These are phyloP conservation scores for Pentamera pediparva DNA, from an alignment of 53 echinoderm and acorn worm genomes.

Conservation along the genomic window DNA sequence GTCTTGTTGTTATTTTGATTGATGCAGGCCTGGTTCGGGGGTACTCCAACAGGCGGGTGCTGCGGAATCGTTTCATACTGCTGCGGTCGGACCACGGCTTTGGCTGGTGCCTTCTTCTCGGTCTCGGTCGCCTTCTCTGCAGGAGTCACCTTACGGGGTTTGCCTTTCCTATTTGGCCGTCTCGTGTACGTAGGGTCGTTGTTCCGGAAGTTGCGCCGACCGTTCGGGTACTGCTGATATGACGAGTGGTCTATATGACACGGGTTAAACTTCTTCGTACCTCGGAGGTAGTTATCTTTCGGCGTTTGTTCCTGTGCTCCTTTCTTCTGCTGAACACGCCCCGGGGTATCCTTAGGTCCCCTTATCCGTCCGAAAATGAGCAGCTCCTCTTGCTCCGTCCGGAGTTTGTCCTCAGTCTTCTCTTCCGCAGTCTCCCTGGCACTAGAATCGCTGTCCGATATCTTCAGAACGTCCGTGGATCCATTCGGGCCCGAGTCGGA, in stretches of 20 bases:
- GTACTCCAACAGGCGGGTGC: no score
- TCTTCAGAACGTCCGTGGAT: not conserved
- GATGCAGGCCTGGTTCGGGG: no score
- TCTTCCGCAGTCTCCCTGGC: not conserved
- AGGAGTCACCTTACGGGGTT: not conserved
- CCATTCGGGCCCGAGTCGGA: not conserved
- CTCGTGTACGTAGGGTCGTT: not conserved
- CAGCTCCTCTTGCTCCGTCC: conserved; percentile 1
- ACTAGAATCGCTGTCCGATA: not conserved
- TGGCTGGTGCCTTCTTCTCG: not conserved
- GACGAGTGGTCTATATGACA: not conserved
- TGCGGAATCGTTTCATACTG: no score
- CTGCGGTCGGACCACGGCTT: not conserved
- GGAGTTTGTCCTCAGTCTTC: not conserved
- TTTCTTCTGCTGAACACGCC: no score
- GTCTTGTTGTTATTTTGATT: conserved; percentile 27
- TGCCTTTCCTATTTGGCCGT: not conserved
- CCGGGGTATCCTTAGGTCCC: no score
- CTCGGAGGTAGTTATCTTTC: not conserved
- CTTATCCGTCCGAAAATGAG: conserved; percentile 16
- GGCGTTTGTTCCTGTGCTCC: not conserved
- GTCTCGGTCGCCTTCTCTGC: no score
- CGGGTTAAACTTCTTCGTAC: not conserved
- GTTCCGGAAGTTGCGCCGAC: no score
- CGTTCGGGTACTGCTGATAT: not conserved